Evolutionary conservation across 92 coral and sea anemone species (phyloP).

Genomic region (Galaxea fascicularis): DNA sequence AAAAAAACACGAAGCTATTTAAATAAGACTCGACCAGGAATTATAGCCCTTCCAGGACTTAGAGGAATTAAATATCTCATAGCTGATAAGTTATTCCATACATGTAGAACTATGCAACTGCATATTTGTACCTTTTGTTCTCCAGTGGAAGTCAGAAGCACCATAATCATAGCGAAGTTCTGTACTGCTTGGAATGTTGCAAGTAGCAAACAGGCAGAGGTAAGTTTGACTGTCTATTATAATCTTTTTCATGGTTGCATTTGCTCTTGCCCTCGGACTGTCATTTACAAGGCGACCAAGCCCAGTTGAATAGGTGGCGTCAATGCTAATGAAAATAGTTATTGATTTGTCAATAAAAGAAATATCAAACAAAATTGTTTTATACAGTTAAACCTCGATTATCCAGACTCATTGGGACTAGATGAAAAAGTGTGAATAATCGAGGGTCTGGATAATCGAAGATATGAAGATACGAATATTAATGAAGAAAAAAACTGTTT

Average conservation of each 20-base stretch:
- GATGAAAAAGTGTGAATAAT: no score
- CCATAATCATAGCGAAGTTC: conserved; percentile 42
- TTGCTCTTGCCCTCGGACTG: conserved; percentile 34
- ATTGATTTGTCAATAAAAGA: no score
- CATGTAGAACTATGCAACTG: conserved; percentile 25
- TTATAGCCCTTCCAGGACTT: conserved; percentile 1
- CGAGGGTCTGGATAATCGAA: no score
- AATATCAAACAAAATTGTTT: no score
- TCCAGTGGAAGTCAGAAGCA: conserved; percentile 23
- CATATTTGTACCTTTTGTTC: conserved; percentile 35
- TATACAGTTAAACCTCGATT: no score
- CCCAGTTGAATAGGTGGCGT: conserved; percentile 43
- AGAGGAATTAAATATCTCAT: not conserved
- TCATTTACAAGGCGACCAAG: conserved; percentile 56
- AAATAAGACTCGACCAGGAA: conserved; percentile 16
- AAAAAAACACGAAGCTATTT: not conserved
- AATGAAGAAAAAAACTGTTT: no score
- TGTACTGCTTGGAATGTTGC: not conserved
- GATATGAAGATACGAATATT: no score
- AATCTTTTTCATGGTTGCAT: conserved; percentile 27
- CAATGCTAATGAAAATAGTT: conserved; percentile 27
- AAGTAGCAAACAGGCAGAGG: conserved; percentile 38
- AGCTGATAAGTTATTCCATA: conserved; percentile 6
- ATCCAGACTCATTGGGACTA: no score
- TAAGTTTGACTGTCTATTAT: not conserved